Evolutionary conservation across 1,140 invertebrate genomes (phyloP).

Genomic region (Diorhabda sublineata): DNA sequence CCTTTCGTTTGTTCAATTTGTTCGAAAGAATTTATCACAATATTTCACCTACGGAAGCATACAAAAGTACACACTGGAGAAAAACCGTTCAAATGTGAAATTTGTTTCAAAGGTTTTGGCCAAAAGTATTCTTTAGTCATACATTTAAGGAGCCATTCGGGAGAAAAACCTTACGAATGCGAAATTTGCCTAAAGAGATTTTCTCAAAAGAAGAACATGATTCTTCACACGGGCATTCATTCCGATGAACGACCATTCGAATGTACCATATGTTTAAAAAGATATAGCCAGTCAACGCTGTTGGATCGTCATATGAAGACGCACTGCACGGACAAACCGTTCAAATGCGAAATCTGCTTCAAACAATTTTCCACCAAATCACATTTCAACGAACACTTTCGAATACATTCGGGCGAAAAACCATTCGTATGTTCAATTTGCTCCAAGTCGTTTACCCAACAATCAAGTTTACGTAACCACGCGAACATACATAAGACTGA

Average conservation of each 20-base stretch:
- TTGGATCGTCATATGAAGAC: slow-evolving; percentile 41
- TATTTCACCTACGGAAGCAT: slow-evolving; percentile 19
- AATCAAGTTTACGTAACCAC: slow-evolving; percentile 22
- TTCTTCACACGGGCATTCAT: slow-evolving; percentile 4
- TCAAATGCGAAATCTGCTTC: slow-evolving; percentile 35
- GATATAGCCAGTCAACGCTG: neutral
- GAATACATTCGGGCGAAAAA: slow-evolving; percentile 30
- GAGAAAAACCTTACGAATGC: slow-evolving; percentile 62
- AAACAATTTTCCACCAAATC: slow-evolving; percentile 41
- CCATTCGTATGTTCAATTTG: slow-evolving; percentile 36
- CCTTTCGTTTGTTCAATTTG: slow-evolving; percentile 49
- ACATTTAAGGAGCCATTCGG: slow-evolving; percentile 56
- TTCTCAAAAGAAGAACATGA: slow-evolving; percentile 3
- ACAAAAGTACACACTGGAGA: slow-evolving; percentile 40
- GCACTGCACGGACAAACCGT: slow-evolving; percentile 41
- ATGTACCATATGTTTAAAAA: slow-evolving; percentile 8
- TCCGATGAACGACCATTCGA: slow-evolving; percentile 5
- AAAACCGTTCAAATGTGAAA: slow-evolving; percentile 40
- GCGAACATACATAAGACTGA: slow-evolving; percentile 25
- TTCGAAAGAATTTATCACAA: slow-evolving; percentile 37
- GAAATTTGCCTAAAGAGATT: slow-evolving; percentile 60
- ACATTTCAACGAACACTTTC: slow-evolving; percentile 37
- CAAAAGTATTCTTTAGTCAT: slow-evolving; percentile 40
- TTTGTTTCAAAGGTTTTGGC: slow-evolving; percentile 41
- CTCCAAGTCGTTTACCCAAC: slow-evolving; percentile 38